Base-by-base conservation (phyloP, 2,113 vertebrate genomes). In the Lanius collurio region DNA sequence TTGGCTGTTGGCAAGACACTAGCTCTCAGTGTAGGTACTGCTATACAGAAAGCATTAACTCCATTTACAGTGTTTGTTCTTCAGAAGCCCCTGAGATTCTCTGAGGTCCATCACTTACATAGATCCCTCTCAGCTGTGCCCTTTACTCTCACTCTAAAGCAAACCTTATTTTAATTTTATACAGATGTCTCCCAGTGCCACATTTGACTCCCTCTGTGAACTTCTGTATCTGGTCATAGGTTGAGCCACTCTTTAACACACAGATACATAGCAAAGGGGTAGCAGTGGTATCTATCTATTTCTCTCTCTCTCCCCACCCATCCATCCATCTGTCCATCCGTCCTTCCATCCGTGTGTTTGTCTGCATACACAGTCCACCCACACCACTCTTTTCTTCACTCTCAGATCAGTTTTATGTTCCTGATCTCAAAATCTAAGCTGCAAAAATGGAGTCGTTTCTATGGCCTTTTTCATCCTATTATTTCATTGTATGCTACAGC, bases 191-290 rank as follows among this genome's bases (percentile, higher is more conserved):
- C 37, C 27, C 19, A 63, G 30, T 23, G 33, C 30, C 20, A 33
- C 27, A 42, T 42, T 2, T 63, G 26, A 82, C 30, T 64, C 69
- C 11, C 27, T 17, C 27, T 39, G 39, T 28, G 27, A 69, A 31
- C 15, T 83, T 50, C n/a, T 1, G 0, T 19, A 83, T 19, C 50
- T 50, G 18, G 20, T 3, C 8, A 49, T 23, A 53, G 1, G 8
- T 1, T 11, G 31, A 68, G 44, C 59, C 24, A 44, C 41, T 52
- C 24, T 64, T 73, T 39, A 33, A 59, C 21, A 69, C 10, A 22
- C 5, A 18, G 31, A 79, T 33, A 53, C 22, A 35, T 1, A 57
- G 42, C 24, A 59, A 63, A 10, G 10, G 16, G 6, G 33, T 17
- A 27, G 27, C 33, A 39, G 16, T 53, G 24, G 15, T 41, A 33